Conservation (phyloP, 2,113 vertebrate genomes). For the Gobius niger region DNA sequence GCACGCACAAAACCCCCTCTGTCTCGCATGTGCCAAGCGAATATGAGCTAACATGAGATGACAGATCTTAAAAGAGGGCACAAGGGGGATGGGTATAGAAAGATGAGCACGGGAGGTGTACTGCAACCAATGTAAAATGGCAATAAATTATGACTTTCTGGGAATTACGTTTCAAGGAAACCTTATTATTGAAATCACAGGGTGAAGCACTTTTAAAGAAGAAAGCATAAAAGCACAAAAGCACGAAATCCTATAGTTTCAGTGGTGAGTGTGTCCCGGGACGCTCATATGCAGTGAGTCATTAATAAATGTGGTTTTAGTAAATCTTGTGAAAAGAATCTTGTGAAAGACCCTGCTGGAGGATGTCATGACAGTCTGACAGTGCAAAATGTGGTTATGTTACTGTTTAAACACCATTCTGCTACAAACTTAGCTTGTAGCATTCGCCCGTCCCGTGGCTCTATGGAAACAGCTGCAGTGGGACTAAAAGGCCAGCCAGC, state of each 20-base stretch:
- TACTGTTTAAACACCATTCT: not conserved
- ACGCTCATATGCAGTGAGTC: too few species aligned
- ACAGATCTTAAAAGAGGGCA: too few species aligned
- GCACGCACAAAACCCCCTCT: slow-evolving; percentile 32
- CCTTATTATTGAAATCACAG: too few species aligned
- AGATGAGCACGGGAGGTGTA: too few species aligned
- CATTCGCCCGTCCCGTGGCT: slow-evolving; percentile 32
- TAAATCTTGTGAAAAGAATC: not conserved
- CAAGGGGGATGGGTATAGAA: too few species aligned
- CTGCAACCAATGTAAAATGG: too few species aligned
- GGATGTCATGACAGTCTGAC: not conserved
- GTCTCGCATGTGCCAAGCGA: slow-evolving; percentile 54
- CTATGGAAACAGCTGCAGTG: slow-evolving; percentile 59
- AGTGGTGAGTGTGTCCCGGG: too few species aligned
- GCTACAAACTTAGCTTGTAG: slow-evolving; percentile 27
- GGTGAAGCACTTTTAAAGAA: too few species aligned
- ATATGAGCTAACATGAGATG: slow-evolving; percentile 39
- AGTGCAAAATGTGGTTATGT: not conserved
- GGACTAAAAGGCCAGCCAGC: slow-evolving; percentile 61
- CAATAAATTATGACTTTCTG: too few species aligned
- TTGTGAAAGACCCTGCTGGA: not conserved
- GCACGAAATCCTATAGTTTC: too few species aligned
- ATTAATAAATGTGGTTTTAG: not conserved
- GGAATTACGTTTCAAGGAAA: too few species aligned
- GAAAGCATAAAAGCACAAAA: too few species aligned